Evolutionary conservation across 2,113 vertebrate species (phyloP).

Genomic region (Pseudorectes ferrugineus): DNA sequence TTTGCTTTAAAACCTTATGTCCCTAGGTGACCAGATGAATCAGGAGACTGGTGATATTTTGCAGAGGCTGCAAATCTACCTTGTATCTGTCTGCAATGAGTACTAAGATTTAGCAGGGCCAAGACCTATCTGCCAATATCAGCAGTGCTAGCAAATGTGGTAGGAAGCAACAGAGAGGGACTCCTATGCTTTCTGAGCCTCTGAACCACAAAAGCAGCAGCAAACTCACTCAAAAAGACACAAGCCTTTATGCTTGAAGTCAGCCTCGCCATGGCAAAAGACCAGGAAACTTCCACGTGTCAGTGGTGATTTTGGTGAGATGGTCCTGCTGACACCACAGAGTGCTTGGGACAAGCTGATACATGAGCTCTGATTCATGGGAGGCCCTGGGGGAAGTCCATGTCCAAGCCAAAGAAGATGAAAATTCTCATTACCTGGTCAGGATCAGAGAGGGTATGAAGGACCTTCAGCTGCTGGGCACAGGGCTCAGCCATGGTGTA

Average conservation of each 20-base stretch:
- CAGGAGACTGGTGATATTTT: neutral
- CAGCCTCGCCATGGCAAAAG: neutral
- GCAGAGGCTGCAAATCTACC: neutral
- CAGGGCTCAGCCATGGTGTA: neutral
- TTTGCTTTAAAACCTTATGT: neutral
- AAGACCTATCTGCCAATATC: neutral
- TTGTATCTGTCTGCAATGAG: neutral
- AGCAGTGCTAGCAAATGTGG: neutral
- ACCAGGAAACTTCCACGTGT: fast-evolving
- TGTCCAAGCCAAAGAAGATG: neutral
- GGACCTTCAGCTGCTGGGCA: neutral
- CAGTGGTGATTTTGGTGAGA: neutral
- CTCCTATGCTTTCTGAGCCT: neutral
- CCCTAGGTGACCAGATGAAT: neutral
- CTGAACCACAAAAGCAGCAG: neutral
- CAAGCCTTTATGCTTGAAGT: neutral
- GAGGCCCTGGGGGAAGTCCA: neutral
- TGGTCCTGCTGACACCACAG: neutral
- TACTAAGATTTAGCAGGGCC: neutral
- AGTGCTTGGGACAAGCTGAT: neutral
- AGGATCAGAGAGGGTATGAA: neutral
- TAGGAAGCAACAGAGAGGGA: neutral
- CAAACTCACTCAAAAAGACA: neutral
- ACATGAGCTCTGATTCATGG: neutral
- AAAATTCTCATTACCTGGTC: neutral